Evolutionary conservation across 2,113 vertebrate genomes (phyloP), one percentile per base, ranked within the genome.

Genomic region (Sinocyclocheilus anophthalmus): DNA sequence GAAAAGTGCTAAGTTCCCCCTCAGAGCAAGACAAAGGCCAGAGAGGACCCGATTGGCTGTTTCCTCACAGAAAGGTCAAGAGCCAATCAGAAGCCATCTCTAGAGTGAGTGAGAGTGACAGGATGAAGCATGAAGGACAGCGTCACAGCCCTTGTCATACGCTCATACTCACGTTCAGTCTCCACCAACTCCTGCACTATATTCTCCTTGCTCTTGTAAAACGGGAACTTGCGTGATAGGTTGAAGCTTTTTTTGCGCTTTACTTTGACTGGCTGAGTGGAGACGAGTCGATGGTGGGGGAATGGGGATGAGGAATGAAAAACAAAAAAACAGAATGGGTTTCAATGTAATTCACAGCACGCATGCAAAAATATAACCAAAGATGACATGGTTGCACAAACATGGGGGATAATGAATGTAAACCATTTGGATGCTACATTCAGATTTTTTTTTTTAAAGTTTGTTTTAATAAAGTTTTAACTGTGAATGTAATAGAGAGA

Each of bases 231-330:
- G n/a, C n/a, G n/a, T n/a, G n/a, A n/a, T n/a, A n/a, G n/a, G n/a
- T n/a, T n/a, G n/a, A n/a, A n/a, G 97, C 98, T 99, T 98, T 99
- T 99, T 99, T 99, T 99, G 97, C 96, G 98, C 97, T 98, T 99
- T 96, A 97, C 97, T 98, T 98, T 99, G 97, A 98, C 96, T 94
- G 93, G 97, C 97, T 99, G 96, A 95, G 93, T 93, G 95, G 92
- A 94, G 94, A 94, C 95, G 96, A 86, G 88, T 89, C 90, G 90
- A 93, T 88, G 90, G 89, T 72, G 42, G 84, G 93, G 92, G 92
- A 89, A 85, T 88, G 63, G 86, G 67, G 89, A 88, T 91, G 94
- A 94, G 93, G 93, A 94, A 91, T 90, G 94, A 83, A 90, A 87
- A 88, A 91, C 84, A 90, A 63, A 93, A 94, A 57, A 93, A 94